Base-by-base conservation (phyloP, 1,140 invertebrate species). In the Euura lappo region DNA sequence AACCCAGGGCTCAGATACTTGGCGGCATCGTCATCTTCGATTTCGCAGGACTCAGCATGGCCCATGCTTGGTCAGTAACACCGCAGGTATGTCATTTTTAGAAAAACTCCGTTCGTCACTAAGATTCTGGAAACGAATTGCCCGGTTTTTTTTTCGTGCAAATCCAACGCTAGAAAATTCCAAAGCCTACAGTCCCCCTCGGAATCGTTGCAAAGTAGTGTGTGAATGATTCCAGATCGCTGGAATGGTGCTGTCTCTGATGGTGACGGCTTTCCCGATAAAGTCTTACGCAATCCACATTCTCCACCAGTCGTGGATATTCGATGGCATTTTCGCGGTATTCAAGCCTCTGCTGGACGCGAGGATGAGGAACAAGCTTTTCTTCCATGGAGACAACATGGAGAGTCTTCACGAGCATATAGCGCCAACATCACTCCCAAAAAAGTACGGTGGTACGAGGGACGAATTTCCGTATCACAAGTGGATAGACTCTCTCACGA, bases 1-100 rank as follows among this genome's bases (percentile, higher is more conserved):
- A 96, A 79, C 93, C 91, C 2, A 88, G 90, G 8, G 90, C 91
- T 0, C 94, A 95, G 82, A 91, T 95, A n/a, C 83, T 94, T 3
- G 94, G 94, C 0, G 94, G 93, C 2, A 88, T 94, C 5, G 93
- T 91, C 5, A 89, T 95, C 44, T 95, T 95, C 72, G 94, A 96
- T 82, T 81, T 95, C 5, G 89, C 91, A 73, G 90, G 92, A 66
- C 89, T 96, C 51, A 89, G 90, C 0, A 88, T 94, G 75, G 86
- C 91, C 60, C 94, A 95, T 75, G 91, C 91, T 0, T 92, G 92
- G 89, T 90, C 94, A 71, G 85, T 95, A 71, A 94, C 93, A 44
- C 94, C 94, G 0, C 89, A 83, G 74, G 86, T 88, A 44, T 10
- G 45, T n/a, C 8, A 60, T 60, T 60, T 60, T 28, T 28, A 4